Percentiles rank a stretch among this genome's conserved stretches.
phyloP scores from a whole-genome alignment of 2,797 vertebrate genomes.

The Champsocephalus gunnari region DNA sequence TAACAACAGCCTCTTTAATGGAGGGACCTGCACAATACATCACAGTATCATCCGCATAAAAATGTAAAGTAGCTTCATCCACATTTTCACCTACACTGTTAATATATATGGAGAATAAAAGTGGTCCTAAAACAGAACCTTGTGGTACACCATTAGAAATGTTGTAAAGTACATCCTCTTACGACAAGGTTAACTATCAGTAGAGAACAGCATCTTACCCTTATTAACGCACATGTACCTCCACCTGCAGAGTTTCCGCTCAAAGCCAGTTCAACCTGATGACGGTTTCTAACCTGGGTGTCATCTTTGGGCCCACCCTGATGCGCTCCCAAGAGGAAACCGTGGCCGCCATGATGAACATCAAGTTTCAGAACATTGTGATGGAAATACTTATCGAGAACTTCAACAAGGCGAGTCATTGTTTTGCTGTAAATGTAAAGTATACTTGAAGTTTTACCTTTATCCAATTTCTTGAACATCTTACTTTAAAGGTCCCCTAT shows the following conservation, averaged over 20 bases:
- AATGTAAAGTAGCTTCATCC: no score
- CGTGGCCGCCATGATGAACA: constrained; percentile 99
- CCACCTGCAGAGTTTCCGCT: constrained; percentile 89
- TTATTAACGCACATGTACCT: constrained; percentile 8
- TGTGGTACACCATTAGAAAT: no score
- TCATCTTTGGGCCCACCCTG: constrained; percentile 97
- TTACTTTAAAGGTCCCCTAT: neutral
- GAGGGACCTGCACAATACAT: no score
- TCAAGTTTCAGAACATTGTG: constrained; percentile 99
- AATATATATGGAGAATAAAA: no score
- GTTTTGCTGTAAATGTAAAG: neutral
- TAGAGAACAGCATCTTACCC: neutral
- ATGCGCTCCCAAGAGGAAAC: constrained; percentile 99
- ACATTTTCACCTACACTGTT: no score
- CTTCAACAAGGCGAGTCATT: constrained; percentile 74
- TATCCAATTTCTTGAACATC: neutral
- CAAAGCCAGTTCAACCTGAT: constrained; percentile 96
- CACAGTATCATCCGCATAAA: no score
- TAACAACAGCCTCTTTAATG: no score
- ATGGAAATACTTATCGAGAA: constrained; percentile 99
- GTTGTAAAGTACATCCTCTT: neutral
- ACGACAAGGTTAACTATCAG: neutral
- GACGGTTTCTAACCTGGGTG: constrained; percentile 97
- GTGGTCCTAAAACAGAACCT: no score
- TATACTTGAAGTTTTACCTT: neutral